Conservation (phyloP, 1,140 invertebrate species). For the Leptinotarsa texana region DNA sequence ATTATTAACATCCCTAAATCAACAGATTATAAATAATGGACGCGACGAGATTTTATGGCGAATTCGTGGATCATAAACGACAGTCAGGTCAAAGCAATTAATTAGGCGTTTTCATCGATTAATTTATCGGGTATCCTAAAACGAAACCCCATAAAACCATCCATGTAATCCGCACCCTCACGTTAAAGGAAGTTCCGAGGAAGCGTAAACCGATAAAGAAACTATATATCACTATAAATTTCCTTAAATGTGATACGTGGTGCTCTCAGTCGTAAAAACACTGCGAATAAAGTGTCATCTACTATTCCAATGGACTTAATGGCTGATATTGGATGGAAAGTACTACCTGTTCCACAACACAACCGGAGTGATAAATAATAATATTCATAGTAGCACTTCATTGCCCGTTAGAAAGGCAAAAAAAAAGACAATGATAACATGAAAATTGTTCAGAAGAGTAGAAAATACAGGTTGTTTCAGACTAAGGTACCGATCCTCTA, state of each 20-base stretch:
- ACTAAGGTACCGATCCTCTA: too few relatives aligned
- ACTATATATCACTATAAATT: slow-evolving; percentile 7
- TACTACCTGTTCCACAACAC: too few relatives aligned
- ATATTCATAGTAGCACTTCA: too few relatives aligned
- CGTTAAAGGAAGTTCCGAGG: background rate
- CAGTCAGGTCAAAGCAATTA: slow-evolving; percentile 1
- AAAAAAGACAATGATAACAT: too few relatives aligned
- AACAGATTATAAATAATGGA: slow-evolving; percentile 9
- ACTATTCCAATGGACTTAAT: too few relatives aligned
- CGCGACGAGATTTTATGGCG: background rate
- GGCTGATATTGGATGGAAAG: too few relatives aligned
- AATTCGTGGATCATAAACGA: background rate
- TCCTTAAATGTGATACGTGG: background rate
- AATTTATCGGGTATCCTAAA: background rate
- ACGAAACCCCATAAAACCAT: background rate
- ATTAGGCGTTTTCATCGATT: background rate
- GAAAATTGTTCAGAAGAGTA: too few relatives aligned
- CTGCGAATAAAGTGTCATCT: too few relatives aligned
- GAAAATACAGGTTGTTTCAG: too few relatives aligned
- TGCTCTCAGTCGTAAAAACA: background rate
- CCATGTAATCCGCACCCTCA: background rate
- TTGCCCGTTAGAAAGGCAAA: too few relatives aligned
- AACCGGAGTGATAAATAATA: too few relatives aligned
- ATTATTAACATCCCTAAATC: slow-evolving; percentile 1
- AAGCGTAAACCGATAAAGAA: background rate